Evolutionary conservation across 2,113 vertebrate genomes (phyloP).

Genomic region (Rhinolophus sinicus): DNA sequence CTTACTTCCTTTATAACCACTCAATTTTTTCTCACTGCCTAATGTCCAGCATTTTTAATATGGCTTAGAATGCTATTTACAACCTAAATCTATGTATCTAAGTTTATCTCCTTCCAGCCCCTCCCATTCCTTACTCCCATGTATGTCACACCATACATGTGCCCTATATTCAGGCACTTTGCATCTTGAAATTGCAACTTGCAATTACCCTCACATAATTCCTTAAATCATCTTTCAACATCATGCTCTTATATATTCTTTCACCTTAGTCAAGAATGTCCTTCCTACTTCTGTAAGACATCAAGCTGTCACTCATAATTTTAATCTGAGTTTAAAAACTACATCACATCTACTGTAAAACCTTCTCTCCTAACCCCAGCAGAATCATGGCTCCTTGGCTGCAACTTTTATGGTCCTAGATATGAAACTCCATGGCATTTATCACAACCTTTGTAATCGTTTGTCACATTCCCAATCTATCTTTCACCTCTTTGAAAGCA

Average conservation of each 20-base stretch:
- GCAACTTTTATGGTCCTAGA: not conserved
- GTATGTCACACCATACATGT: fast-evolving
- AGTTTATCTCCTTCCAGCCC: not conserved
- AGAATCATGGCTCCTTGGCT: not conserved
- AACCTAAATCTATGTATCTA: not conserved
- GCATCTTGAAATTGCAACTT: not conserved
- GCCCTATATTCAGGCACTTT: not conserved
- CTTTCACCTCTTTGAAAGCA: not conserved
- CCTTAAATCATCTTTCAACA: not conserved
- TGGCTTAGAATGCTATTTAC: not conserved
- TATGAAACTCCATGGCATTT: not conserved
- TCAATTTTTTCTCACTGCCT: not conserved
- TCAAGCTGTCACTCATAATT: not conserved
- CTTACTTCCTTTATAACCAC: not conserved
- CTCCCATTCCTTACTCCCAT: not conserved
- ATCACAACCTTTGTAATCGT: not conserved
- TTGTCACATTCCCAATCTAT: not conserved
- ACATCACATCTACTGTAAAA: not conserved
- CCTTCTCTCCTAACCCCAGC: fast-evolving
- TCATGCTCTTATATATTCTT: not conserved
- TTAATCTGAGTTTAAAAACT: not conserved
- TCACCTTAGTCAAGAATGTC: not conserved
- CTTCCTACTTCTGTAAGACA: not conserved
- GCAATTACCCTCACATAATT: not conserved
- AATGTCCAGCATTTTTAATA: not conserved